Evolutionary conservation across 2,888 invertebrate species (phyloP).

Genomic region (Choristoneura rosaceana): DNA sequence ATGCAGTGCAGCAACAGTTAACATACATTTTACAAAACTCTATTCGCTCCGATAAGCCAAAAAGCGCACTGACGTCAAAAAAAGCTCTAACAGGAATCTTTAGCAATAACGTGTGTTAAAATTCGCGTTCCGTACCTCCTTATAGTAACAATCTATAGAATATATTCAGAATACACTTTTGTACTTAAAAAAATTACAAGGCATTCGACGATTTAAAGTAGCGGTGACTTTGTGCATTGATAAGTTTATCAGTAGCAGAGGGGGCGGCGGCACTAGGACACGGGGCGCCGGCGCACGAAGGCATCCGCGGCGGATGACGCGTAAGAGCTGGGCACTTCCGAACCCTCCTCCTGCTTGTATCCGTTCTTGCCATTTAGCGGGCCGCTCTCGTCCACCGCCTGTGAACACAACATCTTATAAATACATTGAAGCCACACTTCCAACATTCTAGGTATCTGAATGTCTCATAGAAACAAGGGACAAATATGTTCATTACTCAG

Average conservation of each 20-base stretch:
- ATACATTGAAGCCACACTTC: not conserved
- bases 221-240: conserved; percentile 69
- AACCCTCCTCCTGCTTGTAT: conserved; percentile 77
- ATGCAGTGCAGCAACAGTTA: not conserved
- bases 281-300: conserved; percentile 73
- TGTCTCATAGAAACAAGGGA: too few relatives aligned
- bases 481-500: too few relatives aligned
- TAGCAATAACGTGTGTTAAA: conserved; percentile 1
- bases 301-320: conserved; percentile 79
- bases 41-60: not conserved
- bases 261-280: conserved; percentile 55
- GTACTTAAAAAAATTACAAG: conserved; percentile 73
- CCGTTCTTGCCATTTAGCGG: conserved; percentile 71
- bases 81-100: not conserved
- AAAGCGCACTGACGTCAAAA: not conserved
- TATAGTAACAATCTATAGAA: conserved; percentile 60
- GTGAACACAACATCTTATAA: conserved; percentile 53
- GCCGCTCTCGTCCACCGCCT: conserved; percentile 87
- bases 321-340: conserved; percentile 75
- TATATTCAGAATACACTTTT: conserved; percentile 60
- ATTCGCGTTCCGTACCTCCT: conserved; percentile 2
- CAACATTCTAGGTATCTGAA: too few relatives aligned
- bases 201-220: conserved; percentile 64
- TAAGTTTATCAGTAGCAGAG: not conserved
- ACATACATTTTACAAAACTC: not conserved